Evolutionary conservation across 2,113 vertebrate species (phyloP), one percentile per base, ranked within the genome.

Genomic region (Coracopsis vasa): DNA sequence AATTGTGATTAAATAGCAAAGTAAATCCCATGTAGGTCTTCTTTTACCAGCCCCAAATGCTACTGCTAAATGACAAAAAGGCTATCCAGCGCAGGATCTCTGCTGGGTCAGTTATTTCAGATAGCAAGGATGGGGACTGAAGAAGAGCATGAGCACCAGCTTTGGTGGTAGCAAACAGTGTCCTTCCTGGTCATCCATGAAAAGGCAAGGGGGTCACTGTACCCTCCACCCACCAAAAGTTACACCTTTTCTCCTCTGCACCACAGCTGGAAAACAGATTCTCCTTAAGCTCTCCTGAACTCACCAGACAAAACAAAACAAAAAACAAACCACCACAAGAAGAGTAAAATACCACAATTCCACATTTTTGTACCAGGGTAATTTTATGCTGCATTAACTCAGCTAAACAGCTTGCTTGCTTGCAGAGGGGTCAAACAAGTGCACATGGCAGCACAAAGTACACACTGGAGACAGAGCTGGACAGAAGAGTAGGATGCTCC

Each of bases 371-470:
- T 50, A 80, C n/a, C 54, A 20, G 60, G 42, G 65, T 74, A 79
- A 94, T 94, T 94, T 89, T 62, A 85, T 33, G 80, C 92, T 92
- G 28, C 77, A 74, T 92, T 89, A 91, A 42, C 60, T 91, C 60
- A 70, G 70, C 27, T 66, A 79, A 94, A 42, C 65, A 60, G 51
- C 78, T 89, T 89, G 65, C 33, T 70, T 64, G 56, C 78, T 89
- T 89, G 65, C 35, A 81, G 47, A 71, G 27, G 65, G 70, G 42
- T 64, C 29, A 23, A 64, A 88, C 50, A 84, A 80, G 28, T 0
- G 0, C 41, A 54, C 3, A 3, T 35, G 60, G 83, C 65, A 81
- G 69, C 72, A 58, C 42, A 9, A 84, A 90, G n/a, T 51, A 86
- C 47, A 65, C 54, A 27, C 44, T 56, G 27, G 83, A 47, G 83